Evolutionary conservation across 2,888 invertebrate species (phyloP).

Genomic region (Amorpha juglandis): DNA sequence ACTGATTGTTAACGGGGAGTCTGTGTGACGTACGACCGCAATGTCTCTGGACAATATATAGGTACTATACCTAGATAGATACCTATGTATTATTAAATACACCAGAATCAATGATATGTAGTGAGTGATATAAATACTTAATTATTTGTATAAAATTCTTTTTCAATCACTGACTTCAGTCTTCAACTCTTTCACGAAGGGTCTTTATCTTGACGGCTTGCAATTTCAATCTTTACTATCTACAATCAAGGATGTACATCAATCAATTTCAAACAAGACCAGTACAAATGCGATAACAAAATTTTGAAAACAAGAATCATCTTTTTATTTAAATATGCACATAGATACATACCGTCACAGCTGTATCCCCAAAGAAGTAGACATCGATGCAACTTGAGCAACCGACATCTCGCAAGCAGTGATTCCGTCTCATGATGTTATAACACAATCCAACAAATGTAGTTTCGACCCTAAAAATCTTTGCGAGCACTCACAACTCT

Average conservation of each 20-base stretch:
- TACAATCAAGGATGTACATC: neutral
- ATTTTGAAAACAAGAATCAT: neutral
- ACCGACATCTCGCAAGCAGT: no score
- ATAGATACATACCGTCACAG: neutral
- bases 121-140: neutral
- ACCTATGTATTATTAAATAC: neutral
- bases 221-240: neutral
- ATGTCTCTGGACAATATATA: no score
- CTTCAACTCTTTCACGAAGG: neutral
- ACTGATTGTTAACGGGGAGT: no score
- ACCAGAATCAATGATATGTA: neutral
- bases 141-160: neutral
- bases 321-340: neutral
- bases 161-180: neutral
- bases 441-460: no score
- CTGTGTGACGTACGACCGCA: no score
- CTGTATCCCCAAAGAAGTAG: no score
- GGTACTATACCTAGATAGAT: no score
- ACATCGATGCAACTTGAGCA: no score
- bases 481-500: no score
- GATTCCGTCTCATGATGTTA: no score
- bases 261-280: constrained; percentile 13
- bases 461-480: no score
- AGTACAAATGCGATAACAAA: neutral
- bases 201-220: constrained; percentile 15